Conservation (phyloP, 1,140 invertebrate genomes). For the Cydia amplana region DNA sequence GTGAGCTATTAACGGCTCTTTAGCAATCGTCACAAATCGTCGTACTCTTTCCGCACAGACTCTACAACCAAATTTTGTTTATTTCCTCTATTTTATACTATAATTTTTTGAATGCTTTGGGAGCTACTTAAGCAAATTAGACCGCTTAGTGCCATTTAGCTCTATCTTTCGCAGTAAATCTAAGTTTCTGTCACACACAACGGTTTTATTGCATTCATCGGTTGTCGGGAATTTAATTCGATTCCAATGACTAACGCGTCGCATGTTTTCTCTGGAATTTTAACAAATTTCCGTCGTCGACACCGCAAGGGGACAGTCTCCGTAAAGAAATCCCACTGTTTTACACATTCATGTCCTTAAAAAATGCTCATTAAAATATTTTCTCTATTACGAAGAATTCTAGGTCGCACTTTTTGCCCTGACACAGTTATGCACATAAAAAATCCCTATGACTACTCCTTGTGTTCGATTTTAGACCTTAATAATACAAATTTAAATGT, state of each 20-base stretch:
- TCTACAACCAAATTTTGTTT: no score
- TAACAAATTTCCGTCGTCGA: slow-evolving; percentile 65
- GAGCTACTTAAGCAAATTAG: no score
- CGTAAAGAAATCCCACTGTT: slow-evolving; percentile 48
- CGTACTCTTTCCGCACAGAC: no score
- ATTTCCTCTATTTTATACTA: no score
- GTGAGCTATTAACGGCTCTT: no score
- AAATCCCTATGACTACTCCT: slow-evolving; percentile 39
- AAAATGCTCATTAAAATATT: slow-evolving; percentile 74
- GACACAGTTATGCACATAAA: slow-evolving; percentile 51
- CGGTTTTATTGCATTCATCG: slow-evolving; percentile 4
- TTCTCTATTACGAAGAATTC: slow-evolving; percentile 63
- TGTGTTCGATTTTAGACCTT: not conserved
- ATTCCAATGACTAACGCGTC: slow-evolving; percentile 17
- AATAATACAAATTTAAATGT: not conserved
- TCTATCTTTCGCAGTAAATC: not conserved
- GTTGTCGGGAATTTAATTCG: slow-evolving; percentile 8
- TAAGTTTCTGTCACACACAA: not conserved
- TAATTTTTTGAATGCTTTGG: no score
- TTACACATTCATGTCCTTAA: slow-evolving; percentile 58
- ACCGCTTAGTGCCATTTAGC: not conserved
- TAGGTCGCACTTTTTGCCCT: slow-evolving; percentile 53
- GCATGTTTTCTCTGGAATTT: slow-evolving; percentile 50
- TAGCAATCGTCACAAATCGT: no score
- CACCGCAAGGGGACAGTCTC: not conserved